Conservation (phyloP, 2,888 invertebrate species). For the Graphium colonna region DNA sequence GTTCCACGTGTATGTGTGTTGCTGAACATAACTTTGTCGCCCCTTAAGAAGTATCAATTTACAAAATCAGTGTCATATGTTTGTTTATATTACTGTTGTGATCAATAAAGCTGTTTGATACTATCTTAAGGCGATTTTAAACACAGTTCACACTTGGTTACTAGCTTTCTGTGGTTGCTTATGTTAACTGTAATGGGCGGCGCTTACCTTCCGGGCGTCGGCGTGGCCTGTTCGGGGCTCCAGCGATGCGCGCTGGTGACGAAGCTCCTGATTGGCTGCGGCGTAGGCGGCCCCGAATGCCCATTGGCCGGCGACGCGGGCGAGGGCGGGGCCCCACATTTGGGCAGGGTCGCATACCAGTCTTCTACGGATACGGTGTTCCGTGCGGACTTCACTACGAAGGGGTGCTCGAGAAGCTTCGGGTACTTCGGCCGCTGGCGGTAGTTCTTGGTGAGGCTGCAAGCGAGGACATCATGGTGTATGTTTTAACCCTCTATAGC, state of each 20-base stretch:
- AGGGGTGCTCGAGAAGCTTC: constrained; percentile 92
- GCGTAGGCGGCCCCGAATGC: constrained; percentile 32
- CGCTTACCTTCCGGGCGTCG: constrained; percentile 59
- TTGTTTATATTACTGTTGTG: too few relatives aligned
- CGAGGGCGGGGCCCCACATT: constrained; percentile 61
- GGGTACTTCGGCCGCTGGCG: constrained; percentile 96
- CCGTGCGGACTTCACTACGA: constrained; percentile 89
- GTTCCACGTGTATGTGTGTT: too few relatives aligned
- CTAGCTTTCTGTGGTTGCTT: too few relatives aligned
- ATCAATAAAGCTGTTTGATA: too few relatives aligned
- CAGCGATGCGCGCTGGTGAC: constrained; percentile 62
- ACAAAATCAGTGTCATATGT: too few relatives aligned
- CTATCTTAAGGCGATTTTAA: too few relatives aligned
- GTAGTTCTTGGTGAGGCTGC: constrained; percentile 96
- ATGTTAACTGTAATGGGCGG: too few relatives aligned
- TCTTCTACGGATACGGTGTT: constrained; percentile 86
- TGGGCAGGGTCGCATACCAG: constrained; percentile 85
- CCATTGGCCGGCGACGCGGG: constrained; percentile 28
- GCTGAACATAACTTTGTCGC: too few relatives aligned
- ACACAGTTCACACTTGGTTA: too few relatives aligned
- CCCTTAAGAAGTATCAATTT: too few relatives aligned
- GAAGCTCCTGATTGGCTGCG: constrained; percentile 64
- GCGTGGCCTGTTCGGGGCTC: constrained; percentile 65
- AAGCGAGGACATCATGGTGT: not conserved
- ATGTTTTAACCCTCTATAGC: too few relatives aligned